A percentile compares a stretch with the other conserved stretches of the same genome.
Conservation (phyloP, 2,797 vertebrate genomes). For the Xenentodon cancila region DNA sequence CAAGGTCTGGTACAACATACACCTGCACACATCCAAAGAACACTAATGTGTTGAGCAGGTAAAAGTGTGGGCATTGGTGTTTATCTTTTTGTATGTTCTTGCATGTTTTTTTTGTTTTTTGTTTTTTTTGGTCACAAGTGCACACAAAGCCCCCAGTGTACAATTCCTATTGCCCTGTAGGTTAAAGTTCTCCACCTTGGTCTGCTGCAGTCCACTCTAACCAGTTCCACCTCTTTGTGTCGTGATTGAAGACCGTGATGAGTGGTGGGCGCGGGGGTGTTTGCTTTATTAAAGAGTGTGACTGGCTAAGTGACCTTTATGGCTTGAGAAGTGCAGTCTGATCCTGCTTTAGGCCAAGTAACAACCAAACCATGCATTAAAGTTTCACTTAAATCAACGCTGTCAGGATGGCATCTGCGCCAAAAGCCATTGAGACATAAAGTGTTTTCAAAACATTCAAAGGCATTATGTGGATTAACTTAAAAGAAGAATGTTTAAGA, state of each 20-base stretch:
- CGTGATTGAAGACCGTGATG: constrained; percentile 64
- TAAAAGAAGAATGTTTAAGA: not conserved
- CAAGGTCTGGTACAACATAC: constrained; percentile 26
- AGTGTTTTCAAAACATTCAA: not conserved
- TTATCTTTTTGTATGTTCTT: constrained; percentile 2
- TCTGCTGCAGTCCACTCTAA: constrained; percentile 45
- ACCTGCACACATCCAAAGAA: not conserved
- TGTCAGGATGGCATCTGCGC: not conserved
- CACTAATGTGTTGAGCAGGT: constrained; percentile 33
- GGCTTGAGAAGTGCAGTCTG: constrained; percentile 55
- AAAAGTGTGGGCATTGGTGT: constrained; percentile 41
- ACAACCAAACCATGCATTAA: constrained; percentile 32
- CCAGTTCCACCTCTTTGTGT: constrained; percentile 55
- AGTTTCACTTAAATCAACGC: constrained; percentile 35
- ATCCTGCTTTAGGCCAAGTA: constrained; percentile 56
- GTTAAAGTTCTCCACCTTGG: constrained; percentile 68
- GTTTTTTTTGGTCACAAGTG: constrained; percentile 29
- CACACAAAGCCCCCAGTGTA: constrained; percentile 73
- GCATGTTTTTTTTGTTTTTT: constrained; percentile 15
- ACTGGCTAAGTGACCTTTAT: constrained; percentile 58
- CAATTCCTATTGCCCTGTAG: constrained; percentile 52
- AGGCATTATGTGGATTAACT: not conserved
- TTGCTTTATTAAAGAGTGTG: constrained; percentile 77
- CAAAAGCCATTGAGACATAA: not conserved
- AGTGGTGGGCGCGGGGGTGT: constrained; percentile 52